phyloP scores from a whole-genome alignment of 2,113 vertebrate genomes.

The Felis catus region DNA sequence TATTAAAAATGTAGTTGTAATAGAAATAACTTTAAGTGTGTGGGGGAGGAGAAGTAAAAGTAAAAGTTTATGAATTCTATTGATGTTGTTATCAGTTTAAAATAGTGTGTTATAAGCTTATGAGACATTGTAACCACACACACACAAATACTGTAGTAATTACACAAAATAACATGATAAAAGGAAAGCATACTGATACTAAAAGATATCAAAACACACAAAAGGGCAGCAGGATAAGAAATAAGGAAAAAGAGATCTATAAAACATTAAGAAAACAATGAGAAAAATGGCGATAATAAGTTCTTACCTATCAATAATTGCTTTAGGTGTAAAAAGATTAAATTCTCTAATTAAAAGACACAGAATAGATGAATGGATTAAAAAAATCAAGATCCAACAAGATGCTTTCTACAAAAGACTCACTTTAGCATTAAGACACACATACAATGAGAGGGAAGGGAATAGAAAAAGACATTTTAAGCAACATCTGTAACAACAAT shows the following conservation, averaged over 20 bases:
- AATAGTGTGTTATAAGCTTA: background rate
- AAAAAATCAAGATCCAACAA: background rate
- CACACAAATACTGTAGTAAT: background rate
- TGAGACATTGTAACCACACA: background rate
- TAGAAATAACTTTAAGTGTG: background rate
- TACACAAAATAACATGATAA: background rate
- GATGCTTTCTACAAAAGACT: background rate
- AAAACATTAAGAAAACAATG: background rate
- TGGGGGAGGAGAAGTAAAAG: background rate
- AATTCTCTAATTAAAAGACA: background rate
- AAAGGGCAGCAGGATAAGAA: background rate
- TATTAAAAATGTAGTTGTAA: background rate
- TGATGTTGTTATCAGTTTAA: background rate
- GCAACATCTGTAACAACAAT: background rate
- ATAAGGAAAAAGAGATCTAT: background rate
- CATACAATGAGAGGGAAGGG: background rate
- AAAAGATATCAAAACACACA: background rate
- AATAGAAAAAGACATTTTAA: background rate
- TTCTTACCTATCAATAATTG: background rate
- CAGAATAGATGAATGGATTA: background rate
- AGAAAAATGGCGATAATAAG: background rate
- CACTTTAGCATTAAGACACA: background rate
- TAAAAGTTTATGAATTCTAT: background rate
- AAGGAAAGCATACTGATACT: background rate
- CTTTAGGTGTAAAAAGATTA: background rate